phyloP scores from a whole-genome alignment of 2,113 vertebrate genomes.

The Antennarius striatus region DNA sequence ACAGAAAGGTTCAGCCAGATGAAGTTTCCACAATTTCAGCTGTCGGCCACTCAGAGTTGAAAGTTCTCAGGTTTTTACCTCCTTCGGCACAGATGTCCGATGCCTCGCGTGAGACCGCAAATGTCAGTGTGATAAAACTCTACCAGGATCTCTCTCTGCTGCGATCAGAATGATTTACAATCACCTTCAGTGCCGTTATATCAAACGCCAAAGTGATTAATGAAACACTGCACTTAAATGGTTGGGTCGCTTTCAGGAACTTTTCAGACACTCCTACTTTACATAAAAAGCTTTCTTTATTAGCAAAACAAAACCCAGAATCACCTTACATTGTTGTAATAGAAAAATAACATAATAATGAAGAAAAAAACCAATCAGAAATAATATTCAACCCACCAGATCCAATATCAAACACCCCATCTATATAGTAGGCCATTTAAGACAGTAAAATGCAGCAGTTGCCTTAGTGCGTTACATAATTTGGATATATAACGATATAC shows the following conservation, averaged over 20 bases:
- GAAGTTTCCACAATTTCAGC: slow-evolving; percentile 49
- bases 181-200: no score
- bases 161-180: no score
- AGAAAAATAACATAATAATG: neutral
- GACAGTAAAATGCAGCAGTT: slow-evolving; percentile 67
- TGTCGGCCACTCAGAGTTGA: slow-evolving; percentile 23
- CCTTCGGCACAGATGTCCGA: slow-evolving; percentile 38
- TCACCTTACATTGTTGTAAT: no score
- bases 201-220: no score
- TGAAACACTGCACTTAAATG: no score
- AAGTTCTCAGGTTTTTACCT: slow-evolving; percentile 20
- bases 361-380: slow-evolving; percentile 17
- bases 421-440: slow-evolving; percentile 44
- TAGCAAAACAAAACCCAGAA: no score
- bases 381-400: slow-evolving; percentile 2
- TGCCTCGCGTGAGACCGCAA: slow-evolving; percentile 23
- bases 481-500: slow-evolving; percentile 67
- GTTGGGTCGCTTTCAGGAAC: no score
- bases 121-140: neutral
- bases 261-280: no score
- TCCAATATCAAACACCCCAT: slow-evolving; percentile 36
- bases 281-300: no score
- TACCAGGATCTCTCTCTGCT: no score
- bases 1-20: slow-evolving; percentile 40
- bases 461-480: slow-evolving; percentile 65